phyloP scores from a whole-genome alignment of 2,113 vertebrate genomes.

The Petromus typicus region DNA sequence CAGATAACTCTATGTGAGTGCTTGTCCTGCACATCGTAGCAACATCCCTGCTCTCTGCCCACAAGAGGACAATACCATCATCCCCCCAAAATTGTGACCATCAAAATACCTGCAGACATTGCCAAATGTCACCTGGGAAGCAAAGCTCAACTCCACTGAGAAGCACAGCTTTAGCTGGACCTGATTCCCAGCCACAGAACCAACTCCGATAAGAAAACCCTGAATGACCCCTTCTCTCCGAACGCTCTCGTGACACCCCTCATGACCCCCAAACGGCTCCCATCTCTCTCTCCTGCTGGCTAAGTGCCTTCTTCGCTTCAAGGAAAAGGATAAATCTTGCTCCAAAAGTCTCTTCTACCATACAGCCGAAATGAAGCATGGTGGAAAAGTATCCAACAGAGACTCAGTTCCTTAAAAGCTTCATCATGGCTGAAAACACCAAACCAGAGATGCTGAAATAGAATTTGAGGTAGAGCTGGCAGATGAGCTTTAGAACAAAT shows the following conservation, averaged over 20 bases:
- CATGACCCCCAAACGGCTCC: neutral
- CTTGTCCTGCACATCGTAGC: neutral
- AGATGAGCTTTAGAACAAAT: slow-evolving; percentile 38
- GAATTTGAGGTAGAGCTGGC: neutral
- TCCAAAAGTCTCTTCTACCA: neutral
- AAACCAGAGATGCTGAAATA: neutral
- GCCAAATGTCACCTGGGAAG: neutral
- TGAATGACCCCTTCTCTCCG: neutral
- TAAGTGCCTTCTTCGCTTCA: neutral
- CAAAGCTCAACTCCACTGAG: neutral
- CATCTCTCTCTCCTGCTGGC: neutral
- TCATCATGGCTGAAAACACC: slow-evolving; percentile 47
- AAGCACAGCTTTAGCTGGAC: neutral
- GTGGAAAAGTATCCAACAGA: slow-evolving; percentile 37
- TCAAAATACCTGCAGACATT: neutral
- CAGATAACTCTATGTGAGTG: neutral
- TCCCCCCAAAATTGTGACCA: neutral
- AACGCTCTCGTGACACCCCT: neutral
- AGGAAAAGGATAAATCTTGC: neutral
- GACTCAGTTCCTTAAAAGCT: neutral
- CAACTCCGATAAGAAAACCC: too few relatives aligned
- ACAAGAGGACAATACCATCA: neutral
- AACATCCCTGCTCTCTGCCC: neutral
- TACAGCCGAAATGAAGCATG: neutral
- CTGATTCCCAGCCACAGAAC: neutral